Percentiles rank a stretch among this genome's conserved stretches.
Conservation (phyloP, 2,888 invertebrate genomes). For the Graphium colonna region DNA sequence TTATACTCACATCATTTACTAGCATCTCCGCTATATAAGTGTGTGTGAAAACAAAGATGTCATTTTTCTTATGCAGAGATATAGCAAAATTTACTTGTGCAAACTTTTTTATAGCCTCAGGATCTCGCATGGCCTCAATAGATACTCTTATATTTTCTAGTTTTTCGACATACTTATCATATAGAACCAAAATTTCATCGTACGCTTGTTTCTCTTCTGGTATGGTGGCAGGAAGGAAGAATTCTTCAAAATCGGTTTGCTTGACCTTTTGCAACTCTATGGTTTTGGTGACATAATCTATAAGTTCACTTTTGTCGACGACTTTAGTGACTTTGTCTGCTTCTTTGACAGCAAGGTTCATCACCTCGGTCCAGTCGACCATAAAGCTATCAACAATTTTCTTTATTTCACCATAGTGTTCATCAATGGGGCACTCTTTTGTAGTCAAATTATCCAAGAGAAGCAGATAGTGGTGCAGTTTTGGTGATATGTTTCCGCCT, state of each 20-base stretch:
- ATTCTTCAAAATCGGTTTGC: conserved; percentile 41
- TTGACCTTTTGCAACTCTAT: conserved; percentile 36
- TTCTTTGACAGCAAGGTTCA: conserved; percentile 43
- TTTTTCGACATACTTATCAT: conserved; percentile 33
- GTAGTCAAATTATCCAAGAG: conserved; percentile 38
- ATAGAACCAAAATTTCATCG: conserved; percentile 38
- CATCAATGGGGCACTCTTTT: conserved; percentile 42
- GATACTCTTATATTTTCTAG: conserved; percentile 33
- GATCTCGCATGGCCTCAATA: conserved; percentile 40
- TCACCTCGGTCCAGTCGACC: conserved; percentile 39
- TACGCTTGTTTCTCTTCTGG: conserved; percentile 38
- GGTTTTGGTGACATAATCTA: conserved; percentile 41
- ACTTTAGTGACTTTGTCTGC: conserved; percentile 38
- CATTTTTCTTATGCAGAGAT: conserved; percentile 39
- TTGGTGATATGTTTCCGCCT: conserved; percentile 38
- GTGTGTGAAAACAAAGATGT: conserved; percentile 44
- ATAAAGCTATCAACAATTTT: conserved; percentile 44
- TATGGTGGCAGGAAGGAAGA: conserved; percentile 40
- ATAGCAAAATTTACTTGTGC: conserved; percentile 39
- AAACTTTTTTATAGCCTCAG: conserved; percentile 41
- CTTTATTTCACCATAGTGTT: conserved; percentile 54
- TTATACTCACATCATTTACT: conserved; percentile 44
- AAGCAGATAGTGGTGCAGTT: conserved; percentile 40
- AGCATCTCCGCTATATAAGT: conserved; percentile 44
- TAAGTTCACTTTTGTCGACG: conserved; percentile 36